Evolutionary conservation across 1,140 invertebrate genomes (phyloP).

Genomic region (Hesperophylax magnus): DNA sequence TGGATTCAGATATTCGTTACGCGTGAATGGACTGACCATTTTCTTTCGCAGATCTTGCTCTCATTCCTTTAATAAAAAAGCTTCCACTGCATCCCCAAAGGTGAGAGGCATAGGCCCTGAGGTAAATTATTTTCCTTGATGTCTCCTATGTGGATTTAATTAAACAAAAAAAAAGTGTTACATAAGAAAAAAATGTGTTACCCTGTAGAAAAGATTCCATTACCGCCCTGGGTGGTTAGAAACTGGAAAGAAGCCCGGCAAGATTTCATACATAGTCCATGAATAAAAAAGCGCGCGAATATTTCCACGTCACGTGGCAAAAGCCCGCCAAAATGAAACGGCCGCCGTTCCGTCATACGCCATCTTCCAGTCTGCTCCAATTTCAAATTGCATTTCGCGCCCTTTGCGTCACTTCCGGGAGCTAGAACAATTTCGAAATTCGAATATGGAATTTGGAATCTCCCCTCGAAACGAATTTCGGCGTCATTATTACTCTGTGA

Average conservation of each 20-base stretch:
- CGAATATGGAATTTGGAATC: too few relatives aligned
- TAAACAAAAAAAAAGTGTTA: too few relatives aligned
- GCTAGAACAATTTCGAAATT: neutral
- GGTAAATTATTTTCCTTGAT: too few relatives aligned
- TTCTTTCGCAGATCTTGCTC: too few relatives aligned
- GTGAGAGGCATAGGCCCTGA: too few relatives aligned
- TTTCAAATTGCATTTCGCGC: slow-evolving; percentile 26
- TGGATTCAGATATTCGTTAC: too few relatives aligned
- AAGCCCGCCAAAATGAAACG: slow-evolving; percentile 25
- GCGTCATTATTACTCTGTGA: slow-evolving; percentile 5
- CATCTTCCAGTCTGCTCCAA: slow-evolving; percentile 4
- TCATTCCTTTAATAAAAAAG: too few relatives aligned
- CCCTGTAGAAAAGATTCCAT: slow-evolving; percentile 8
- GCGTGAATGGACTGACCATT: too few relatives aligned
- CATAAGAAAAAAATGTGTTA: too few relatives aligned
- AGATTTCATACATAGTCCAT: slow-evolving; percentile 27
- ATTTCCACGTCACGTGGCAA: slow-evolving; percentile 22
- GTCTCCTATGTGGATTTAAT: too few relatives aligned
- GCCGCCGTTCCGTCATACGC: slow-evolving; percentile 7
- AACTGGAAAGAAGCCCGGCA: neutral
- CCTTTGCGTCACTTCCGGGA: neutral
- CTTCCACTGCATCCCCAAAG: too few relatives aligned
- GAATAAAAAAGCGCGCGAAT: slow-evolving; percentile 29
- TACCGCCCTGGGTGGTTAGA: slow-evolving; percentile 5
- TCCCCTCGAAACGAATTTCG: too few relatives aligned